Conservation (phyloP, 1,140 invertebrate genomes). For the Marisa cornuarietis region DNA sequence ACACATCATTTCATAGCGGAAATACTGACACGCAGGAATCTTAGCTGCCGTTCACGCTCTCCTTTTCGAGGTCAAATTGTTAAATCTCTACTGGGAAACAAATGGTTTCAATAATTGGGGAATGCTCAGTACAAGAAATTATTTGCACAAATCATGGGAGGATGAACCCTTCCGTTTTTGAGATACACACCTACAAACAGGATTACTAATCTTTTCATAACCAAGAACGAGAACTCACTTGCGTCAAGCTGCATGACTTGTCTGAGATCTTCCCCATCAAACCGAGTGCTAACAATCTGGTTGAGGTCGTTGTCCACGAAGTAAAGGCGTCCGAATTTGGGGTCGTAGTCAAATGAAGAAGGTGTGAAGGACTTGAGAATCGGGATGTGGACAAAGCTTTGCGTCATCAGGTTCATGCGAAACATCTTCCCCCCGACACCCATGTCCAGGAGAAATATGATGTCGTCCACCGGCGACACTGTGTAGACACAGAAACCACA, state of each 20-base stretch:
- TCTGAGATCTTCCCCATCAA: conserved; percentile 73
- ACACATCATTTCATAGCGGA: too few species aligned
- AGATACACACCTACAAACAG: neutral
- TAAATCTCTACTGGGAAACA: too few species aligned
- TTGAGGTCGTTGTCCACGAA: conserved; percentile 88
- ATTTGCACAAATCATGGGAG: neutral
- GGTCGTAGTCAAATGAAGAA: conserved; percentile 91
- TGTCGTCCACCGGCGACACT: conserved; percentile 39
- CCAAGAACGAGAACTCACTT: neutral
- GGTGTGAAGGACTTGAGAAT: conserved; percentile 59
- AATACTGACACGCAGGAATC: too few species aligned
- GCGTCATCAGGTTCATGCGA: conserved; percentile 38
- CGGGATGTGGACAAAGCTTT: conserved; percentile 44
- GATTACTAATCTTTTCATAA: neutral
- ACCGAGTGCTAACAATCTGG: conserved; percentile 77
- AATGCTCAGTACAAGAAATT: too few species aligned
- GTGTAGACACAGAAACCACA: neutral
- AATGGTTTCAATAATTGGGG: too few species aligned
- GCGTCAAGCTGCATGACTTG: conserved; percentile 21
- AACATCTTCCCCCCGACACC: conserved; percentile 37
- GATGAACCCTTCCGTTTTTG: too few species aligned
- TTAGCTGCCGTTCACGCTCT: too few species aligned
- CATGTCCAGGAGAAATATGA: conserved; percentile 42
- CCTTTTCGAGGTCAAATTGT: neutral
- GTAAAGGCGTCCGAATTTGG: conserved; percentile 82